A percentile compares a stretch with the other conserved stretches of the same genome.
These are phyloP conservation scores for Actenoides lindsayi DNA, from an alignment of 2,113 vertebrate species.

Conservation along the genomic window DNA sequence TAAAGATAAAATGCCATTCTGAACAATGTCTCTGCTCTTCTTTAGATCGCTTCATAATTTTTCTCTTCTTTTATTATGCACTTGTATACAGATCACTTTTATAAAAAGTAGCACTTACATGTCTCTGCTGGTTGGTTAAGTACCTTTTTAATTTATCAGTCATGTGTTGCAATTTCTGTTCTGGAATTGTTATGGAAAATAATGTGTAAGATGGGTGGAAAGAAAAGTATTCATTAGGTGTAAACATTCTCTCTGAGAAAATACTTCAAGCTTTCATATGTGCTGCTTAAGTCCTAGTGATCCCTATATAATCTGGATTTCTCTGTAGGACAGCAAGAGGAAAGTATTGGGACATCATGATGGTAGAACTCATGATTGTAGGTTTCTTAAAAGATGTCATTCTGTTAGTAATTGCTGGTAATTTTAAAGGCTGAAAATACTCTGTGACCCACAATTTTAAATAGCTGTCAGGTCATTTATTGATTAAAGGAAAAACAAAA, in stretches of 20 bases:
- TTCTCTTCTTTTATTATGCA: neutral
- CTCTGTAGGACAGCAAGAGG: neutral
- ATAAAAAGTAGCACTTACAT: neutral
- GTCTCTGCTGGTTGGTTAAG: neutral
- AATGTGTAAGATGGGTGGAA: neutral
- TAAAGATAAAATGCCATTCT: neutral
- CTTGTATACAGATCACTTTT: neutral
- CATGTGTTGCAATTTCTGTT: neutral
- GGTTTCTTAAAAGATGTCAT: neutral
- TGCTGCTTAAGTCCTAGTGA: neutral
- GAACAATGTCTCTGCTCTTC: neutral
- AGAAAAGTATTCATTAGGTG: neutral
- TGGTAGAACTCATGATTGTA: neutral
- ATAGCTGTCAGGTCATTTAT: neutral
- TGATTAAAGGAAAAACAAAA: neutral
- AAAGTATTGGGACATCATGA: neutral
- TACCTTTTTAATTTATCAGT: neutral
- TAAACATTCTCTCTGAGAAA: neutral
- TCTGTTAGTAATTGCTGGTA: neutral
- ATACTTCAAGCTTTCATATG: neutral
- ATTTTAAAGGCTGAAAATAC: neutral
- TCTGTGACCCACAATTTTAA: neutral
- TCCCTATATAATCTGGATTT: neutral
- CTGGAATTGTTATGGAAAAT: neutral
- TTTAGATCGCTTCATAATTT: neutral